Conservation (phyloP, 2,797 vertebrate genomes). For the Mareca strepera region DNA sequence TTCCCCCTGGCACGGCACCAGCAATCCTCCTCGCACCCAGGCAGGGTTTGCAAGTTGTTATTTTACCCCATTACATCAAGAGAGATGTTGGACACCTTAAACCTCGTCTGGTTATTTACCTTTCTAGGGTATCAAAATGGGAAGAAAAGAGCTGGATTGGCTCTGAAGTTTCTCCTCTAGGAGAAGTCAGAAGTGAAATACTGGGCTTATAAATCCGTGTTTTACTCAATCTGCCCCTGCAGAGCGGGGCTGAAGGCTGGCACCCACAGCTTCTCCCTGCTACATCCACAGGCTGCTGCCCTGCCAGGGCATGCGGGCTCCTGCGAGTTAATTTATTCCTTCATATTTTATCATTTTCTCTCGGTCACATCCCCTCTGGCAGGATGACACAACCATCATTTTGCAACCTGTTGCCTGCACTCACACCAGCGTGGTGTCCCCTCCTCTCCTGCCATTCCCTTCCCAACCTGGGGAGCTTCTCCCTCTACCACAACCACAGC, state of each 20-base stretch:
- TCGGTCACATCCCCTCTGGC: background rate
- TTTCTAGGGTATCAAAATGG: background rate
- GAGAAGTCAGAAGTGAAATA: background rate
- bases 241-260: background rate
- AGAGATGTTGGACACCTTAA: background rate
- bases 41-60: slow-evolving; percentile 41
- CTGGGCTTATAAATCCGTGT: background rate
- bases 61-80: slow-evolving; percentile 10
- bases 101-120: background rate
- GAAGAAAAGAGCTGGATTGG: background rate
- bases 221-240: background rate
- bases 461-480: background rate
- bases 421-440: background rate
- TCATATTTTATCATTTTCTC: background rate
- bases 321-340: background rate
- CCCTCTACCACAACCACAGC: background rate
- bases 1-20: background rate
- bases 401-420: background rate
- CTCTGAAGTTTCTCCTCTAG: background rate
- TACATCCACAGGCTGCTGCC: background rate
- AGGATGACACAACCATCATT: background rate
- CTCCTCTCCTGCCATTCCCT: background rate
- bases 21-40: background rate
- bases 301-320: background rate
- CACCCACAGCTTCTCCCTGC: background rate